phyloP scores from a whole-genome alignment of 1,140 invertebrate genomes.

The Drosophila hydei region DNA sequence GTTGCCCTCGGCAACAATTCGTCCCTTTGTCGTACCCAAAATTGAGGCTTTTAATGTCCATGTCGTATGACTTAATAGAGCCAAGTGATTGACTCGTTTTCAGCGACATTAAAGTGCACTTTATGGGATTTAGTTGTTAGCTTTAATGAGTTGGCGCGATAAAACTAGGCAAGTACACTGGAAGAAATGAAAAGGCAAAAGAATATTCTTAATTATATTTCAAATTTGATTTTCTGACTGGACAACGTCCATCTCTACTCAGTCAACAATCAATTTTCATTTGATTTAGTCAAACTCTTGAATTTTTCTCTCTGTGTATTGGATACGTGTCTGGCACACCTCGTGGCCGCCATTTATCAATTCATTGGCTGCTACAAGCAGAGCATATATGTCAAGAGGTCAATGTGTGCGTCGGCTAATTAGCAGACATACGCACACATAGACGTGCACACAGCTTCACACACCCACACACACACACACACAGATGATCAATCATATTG shows the following conservation, averaged over 20 bases:
- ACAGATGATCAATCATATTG: conserved; percentile 66
- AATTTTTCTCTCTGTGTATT: neutral
- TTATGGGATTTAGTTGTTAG: neutral
- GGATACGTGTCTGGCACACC: neutral
- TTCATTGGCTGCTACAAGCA: conserved; percentile 59
- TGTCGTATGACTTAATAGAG: conserved; percentile 20
- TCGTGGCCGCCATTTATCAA: conserved; percentile 57
- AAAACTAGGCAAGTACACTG: neutral
- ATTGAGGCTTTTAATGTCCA: conserved; percentile 26
- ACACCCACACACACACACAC: conserved; percentile 2
- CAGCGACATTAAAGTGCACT: conserved; percentile 1
- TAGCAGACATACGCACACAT: conserved; percentile 46
- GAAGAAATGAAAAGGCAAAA: neutral
- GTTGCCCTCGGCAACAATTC: conserved; percentile 11
- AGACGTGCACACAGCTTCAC: neutral
- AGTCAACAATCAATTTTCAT: too few species aligned
- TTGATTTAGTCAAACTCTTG: neutral
- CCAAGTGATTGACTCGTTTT: conserved; percentile 15
- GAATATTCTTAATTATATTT: too few species aligned
- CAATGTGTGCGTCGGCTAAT: conserved; percentile 63
- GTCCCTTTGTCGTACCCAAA: neutral
- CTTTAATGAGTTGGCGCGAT: neutral
- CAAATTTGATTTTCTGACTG: too few species aligned
- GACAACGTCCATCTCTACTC: too few species aligned
- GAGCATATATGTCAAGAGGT: conserved; percentile 43